A percentile compares a stretch with the other conserved stretches of the same genome.
phyloP scores from a whole-genome alignment of 2,113 vertebrate species.

The Thryonomys swinderianus region DNA sequence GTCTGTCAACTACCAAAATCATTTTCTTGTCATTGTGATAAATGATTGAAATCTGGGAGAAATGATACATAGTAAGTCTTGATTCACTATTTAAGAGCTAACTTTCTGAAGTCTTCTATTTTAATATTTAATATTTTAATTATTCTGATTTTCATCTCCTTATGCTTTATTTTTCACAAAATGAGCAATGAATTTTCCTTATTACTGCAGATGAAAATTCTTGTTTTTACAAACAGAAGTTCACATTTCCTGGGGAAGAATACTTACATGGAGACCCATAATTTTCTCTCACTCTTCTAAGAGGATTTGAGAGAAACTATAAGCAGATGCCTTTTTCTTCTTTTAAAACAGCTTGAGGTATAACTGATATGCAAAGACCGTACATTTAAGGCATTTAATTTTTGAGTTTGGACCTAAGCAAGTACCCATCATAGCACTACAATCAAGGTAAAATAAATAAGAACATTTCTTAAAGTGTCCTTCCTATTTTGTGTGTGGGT shows the following conservation, averaged over 20 bases:
- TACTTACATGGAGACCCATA: not conserved
- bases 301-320: not conserved
- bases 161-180: constrained; percentile 22
- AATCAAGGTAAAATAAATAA: not conserved
- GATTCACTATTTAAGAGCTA: constrained; percentile 14
- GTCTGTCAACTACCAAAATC: constrained; percentile 96
- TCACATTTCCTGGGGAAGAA: not conserved
- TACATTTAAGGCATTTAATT: not conserved
- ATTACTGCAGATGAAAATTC: not conserved
- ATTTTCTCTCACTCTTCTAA: not conserved
- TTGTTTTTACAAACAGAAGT: not conserved
- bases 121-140: constrained; percentile 31
- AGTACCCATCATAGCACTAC: not conserved
- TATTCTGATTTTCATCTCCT: not conserved
- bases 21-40: constrained; percentile 99
- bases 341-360: not conserved
- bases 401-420: not conserved
- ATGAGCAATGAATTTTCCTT: not conserved
- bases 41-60: constrained; percentile 95
- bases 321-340: not conserved
- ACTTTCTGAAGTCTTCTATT: not conserved
- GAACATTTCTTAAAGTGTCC: not conserved
- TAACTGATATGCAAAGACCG: not conserved
- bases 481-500: not conserved
- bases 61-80: constrained; percentile 19